Evolutionary conservation across 2,888 invertebrate genomes (phyloP).

Genomic region (Cistogaster globosa): DNA sequence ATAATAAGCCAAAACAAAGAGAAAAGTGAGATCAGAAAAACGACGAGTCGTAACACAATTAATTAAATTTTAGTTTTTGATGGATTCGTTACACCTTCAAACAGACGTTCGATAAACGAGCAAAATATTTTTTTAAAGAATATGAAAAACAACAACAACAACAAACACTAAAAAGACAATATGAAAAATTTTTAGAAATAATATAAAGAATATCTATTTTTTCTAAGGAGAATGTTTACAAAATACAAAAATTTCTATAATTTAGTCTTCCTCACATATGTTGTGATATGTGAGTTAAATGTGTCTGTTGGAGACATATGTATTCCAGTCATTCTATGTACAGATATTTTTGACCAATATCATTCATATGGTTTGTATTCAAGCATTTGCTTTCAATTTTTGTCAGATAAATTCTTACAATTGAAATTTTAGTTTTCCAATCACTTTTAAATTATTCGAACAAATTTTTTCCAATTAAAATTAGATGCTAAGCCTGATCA

Average conservation of each 20-base stretch:
- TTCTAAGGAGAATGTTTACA: background rate
- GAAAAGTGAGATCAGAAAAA: conserved; percentile 55
- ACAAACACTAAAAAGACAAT: background rate
- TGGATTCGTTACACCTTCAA: conserved; percentile 74
- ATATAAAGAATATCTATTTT: background rate
- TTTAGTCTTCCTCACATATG: conserved; percentile 49
- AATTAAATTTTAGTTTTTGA: conserved; percentile 74
- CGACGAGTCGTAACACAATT: conserved; percentile 72
- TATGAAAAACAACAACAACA: conserved; percentile 15
- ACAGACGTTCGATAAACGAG: conserved; percentile 72
- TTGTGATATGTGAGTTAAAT: background rate
- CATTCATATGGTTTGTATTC: conserved; percentile 51
- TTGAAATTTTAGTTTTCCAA: too few relatives aligned
- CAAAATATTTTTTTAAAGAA: conserved; percentile 42
- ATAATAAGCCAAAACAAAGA: background rate
- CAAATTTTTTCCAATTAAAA: too few relatives aligned
- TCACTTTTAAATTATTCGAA: too few relatives aligned
- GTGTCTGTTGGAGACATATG: background rate
- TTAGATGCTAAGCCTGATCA: too few relatives aligned
- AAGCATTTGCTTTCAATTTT: background rate
- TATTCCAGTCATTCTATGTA: conserved; percentile 12
- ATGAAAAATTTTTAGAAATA: background rate
- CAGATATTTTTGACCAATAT: conserved; percentile 10
- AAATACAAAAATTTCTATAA: background rate
- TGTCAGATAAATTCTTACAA: too few relatives aligned